Evolutionary conservation across 2,797 vertebrate genomes (phyloP).

Genomic region (Eurystomus glaucurus): DNA sequence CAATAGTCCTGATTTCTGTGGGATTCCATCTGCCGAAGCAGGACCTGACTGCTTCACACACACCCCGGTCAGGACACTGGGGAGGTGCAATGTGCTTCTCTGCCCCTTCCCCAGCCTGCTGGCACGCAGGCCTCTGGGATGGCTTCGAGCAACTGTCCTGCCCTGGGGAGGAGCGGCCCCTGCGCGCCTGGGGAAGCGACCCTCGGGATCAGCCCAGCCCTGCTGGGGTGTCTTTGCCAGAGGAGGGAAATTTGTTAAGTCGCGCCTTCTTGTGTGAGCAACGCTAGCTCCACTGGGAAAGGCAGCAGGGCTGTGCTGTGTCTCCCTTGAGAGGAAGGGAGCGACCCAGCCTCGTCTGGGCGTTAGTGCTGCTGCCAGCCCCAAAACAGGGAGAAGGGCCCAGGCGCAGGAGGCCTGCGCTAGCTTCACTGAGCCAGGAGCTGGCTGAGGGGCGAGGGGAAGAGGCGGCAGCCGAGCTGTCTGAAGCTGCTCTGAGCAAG

Average conservation of each 20-base stretch:
- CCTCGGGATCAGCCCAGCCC: neutral
- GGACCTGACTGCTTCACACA: neutral
- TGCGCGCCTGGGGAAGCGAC: neutral
- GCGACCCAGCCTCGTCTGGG: neutral
- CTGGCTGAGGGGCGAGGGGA: neutral
- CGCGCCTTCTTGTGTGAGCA: fast-evolving
- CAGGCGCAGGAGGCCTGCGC: neutral
- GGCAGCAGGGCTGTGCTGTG: neutral
- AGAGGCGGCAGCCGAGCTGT: neutral
- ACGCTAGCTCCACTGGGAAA: neutral
- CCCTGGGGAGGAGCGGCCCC: neutral
- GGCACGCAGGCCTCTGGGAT: neutral
- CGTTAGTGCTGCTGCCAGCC: neutral
- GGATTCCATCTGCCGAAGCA: neutral
- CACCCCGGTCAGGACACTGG: fast-evolving
- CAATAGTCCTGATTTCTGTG: neutral
- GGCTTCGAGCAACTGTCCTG: neutral
- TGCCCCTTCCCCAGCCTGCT: neutral
- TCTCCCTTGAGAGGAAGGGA: neutral
- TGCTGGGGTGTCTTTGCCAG: neutral
- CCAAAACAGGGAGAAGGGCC: neutral
- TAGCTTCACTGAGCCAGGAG: neutral
- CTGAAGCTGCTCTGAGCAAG: neutral
- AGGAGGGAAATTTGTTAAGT: neutral
- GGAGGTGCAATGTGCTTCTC: neutral